Conservation (phyloP, 1,140 invertebrate species). For the Cataglyphis hispanica region DNA sequence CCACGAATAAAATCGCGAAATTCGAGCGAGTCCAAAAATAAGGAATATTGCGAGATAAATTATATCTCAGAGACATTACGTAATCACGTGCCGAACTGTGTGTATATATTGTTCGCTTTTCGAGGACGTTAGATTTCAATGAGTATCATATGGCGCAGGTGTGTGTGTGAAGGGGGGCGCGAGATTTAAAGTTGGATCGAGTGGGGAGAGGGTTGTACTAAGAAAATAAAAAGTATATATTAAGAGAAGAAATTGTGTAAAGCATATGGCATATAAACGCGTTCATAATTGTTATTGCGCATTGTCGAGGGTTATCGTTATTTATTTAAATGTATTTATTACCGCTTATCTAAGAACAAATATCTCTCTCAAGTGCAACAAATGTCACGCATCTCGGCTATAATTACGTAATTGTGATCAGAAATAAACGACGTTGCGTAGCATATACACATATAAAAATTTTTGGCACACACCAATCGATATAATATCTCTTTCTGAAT, state of each 20-base stretch:
- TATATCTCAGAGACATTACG: conserved; percentile 25
- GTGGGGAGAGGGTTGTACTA: too few relatives aligned
- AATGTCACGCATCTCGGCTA: conserved; percentile 9
- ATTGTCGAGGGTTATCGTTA: not conserved
- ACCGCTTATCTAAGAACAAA: not conserved
- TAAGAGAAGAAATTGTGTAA: not conserved
- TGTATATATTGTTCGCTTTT: conserved; percentile 33
- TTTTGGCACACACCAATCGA: not conserved
- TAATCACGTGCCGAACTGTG: conserved; percentile 34
- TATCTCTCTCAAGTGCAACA: not conserved
- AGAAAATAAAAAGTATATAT: not conserved
- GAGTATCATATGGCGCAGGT: not conserved
- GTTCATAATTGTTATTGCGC: not conserved
- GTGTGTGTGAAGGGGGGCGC: not conserved
- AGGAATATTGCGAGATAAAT: not conserved
- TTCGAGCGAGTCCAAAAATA: not conserved
- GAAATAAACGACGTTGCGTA: conserved; percentile 21
- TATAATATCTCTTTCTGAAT: not conserved
- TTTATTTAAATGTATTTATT: not conserved
- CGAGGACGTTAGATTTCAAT: conserved; percentile 60
- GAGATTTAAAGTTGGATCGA: conserved; percentile 1
- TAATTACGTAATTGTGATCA: conserved; percentile 49
- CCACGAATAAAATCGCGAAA: not conserved
- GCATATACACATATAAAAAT: not conserved
- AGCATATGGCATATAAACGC: not conserved